Evolutionary conservation across 2,797 vertebrate species (phyloP).

Genomic region (Emydoidea blandingii): DNA sequence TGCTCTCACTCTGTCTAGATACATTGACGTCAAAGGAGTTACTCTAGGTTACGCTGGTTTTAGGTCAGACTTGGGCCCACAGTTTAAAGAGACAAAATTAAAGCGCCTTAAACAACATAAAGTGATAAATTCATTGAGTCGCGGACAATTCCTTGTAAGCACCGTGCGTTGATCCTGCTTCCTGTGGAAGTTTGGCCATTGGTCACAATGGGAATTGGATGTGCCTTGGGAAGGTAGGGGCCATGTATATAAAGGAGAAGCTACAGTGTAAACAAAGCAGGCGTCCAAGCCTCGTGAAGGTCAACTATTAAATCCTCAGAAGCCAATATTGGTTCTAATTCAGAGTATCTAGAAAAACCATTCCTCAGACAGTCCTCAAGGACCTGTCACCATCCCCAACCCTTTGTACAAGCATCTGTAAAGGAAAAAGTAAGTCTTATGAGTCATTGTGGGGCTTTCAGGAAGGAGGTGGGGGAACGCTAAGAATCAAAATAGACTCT

Average conservation of each 20-base stretch:
- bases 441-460: background rate
- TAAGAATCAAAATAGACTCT: background rate
- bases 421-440: background rate
- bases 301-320: background rate
- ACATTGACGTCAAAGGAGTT: background rate
- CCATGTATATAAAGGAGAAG: fast-evolving
- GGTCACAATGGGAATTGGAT: fast-evolving
- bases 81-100: fast-evolving
- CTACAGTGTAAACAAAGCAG: background rate
- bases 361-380: background rate
- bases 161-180: background rate
- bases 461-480: background rate
- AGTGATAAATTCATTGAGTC: fast-evolving
- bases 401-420: background rate
- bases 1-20: background rate
- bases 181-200: fast-evolving
- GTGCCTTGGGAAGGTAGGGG: background rate
- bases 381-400: fast-evolving
- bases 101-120: background rate
- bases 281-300: background rate
- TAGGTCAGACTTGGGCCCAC: background rate
- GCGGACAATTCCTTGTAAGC: background rate
- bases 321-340: background rate
- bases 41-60: background rate
- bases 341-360: background rate